phyloP scores from a whole-genome alignment of 1,140 invertebrate genomes.

The Papilio polyxenes region DNA sequence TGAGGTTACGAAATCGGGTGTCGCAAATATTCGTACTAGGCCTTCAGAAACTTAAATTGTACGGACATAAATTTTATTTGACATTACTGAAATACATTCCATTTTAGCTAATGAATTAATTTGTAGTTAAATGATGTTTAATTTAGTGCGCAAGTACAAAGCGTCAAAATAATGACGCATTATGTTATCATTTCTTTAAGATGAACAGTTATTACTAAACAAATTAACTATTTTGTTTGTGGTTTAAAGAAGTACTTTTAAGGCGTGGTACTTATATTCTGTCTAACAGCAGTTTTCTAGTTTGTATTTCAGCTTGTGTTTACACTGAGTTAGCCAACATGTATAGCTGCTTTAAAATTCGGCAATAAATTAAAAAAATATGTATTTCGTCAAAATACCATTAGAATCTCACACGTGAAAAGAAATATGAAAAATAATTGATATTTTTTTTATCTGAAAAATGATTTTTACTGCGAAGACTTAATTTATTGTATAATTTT shows the following conservation, averaged over 20 bases:
- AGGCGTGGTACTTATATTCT: background rate
- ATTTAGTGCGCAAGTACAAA: too few relatives aligned
- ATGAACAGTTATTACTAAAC: background rate
- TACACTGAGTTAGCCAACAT: background rate
- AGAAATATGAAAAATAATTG: background rate
- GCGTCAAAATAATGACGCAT: too few relatives aligned
- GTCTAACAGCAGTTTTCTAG: background rate
- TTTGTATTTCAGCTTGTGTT: background rate
- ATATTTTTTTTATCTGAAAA: slow-evolving; percentile 5
- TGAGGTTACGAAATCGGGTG: too few relatives aligned
- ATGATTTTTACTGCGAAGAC: background rate
- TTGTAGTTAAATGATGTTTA: background rate
- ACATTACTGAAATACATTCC: background rate
- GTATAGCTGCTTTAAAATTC: too few relatives aligned
- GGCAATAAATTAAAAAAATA: background rate
- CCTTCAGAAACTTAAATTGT: too few relatives aligned
- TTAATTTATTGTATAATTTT: slow-evolving; percentile 9
- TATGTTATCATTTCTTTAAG: too few relatives aligned
- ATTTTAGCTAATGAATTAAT: background rate
- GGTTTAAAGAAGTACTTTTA: background rate
- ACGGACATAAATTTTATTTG: too few relatives aligned
- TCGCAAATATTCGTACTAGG: too few relatives aligned
- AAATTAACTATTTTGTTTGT: background rate
- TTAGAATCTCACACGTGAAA: background rate
- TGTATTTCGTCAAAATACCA: background rate